Evolutionary conservation across 2,113 vertebrate genomes (phyloP), one percentile per base, ranked within the genome.

Genomic region (Triplophysa rosa): DNA sequence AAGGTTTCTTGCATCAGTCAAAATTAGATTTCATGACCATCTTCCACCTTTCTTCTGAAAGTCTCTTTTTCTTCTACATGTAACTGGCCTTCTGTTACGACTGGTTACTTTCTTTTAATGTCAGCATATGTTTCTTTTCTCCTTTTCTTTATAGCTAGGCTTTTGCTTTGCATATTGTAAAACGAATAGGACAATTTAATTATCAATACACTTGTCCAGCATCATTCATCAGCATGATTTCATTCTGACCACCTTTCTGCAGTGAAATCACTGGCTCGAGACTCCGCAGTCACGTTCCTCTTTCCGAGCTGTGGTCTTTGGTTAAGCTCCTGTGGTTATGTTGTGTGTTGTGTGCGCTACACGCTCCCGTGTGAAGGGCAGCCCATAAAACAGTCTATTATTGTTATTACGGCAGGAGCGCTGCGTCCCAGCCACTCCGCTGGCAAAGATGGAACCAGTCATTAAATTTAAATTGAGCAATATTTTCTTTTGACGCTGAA

Each of bases 401-500:
- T 89, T 89, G 86, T 89, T 91, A 91, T 92, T 92, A 90, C 85
- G 85, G 81, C 84, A 80, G 42, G 80, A 86, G 87, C 84, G 21
- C 83, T 19, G 68, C 72, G 86, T 16, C 91, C 89, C 87, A 87
- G 86, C 80, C 81, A 85, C 84, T 66, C 78, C 49, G 74, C 80
- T 86, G n/a, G 84, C 81, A 80, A 82, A 84, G 84, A 89, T 80
- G 42, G 88, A 91, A 88, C 85, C 82, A 85, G 88, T 90, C 91
- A 91, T 92, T 93, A 91, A 89, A 90, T 90, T 89, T 88, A 90
- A 91, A 91, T 92, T 90, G 89, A 92, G 88, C 88, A 90, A 88
- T 91, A 90, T 93, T 90, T 92, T 89, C 84, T 76, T 87, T 86
- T 83, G 83, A 87, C 84, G 85, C 88, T 84, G 80, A 40, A 17